Evolutionary conservation across 2,113 vertebrate species (phyloP).

Genomic region (Peromyscus californicus): DNA sequence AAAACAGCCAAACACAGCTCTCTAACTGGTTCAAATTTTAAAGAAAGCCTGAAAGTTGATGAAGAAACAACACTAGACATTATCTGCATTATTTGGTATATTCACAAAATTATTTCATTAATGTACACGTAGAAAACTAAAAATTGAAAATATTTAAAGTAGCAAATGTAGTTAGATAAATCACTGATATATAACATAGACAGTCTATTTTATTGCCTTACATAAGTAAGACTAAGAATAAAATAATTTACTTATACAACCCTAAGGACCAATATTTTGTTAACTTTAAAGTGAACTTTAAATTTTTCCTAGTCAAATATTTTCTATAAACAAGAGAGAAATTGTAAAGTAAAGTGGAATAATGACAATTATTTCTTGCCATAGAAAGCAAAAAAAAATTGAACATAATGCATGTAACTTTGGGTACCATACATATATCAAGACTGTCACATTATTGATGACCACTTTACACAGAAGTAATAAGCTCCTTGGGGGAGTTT

Average conservation of each 20-base stretch:
- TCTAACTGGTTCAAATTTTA: background rate
- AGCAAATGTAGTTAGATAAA: background rate
- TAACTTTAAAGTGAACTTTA: constrained; percentile 4
- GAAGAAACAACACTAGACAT: background rate
- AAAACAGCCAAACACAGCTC: background rate
- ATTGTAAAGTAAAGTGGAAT: background rate
- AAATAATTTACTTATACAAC: background rate
- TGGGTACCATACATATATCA: background rate
- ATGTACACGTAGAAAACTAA: background rate
- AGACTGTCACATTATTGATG: background rate
- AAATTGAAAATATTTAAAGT: constrained; percentile 13
- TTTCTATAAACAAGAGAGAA: background rate
- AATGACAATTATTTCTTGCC: background rate
- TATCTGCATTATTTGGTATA: background rate
- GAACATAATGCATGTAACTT: background rate
- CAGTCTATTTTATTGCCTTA: background rate
- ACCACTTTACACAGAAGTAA: background rate
- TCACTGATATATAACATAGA: background rate
- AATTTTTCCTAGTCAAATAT: background rate
- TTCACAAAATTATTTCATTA: background rate
- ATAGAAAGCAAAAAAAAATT: background rate
- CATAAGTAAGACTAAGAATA: background rate
- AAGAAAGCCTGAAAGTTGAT: background rate
- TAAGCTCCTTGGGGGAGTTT: background rate
- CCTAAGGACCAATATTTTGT: background rate